These are phyloP conservation scores for Cheilosia pagana DNA, from an alignment of 2,888 invertebrate genomes.

Conservation along the genomic window DNA sequence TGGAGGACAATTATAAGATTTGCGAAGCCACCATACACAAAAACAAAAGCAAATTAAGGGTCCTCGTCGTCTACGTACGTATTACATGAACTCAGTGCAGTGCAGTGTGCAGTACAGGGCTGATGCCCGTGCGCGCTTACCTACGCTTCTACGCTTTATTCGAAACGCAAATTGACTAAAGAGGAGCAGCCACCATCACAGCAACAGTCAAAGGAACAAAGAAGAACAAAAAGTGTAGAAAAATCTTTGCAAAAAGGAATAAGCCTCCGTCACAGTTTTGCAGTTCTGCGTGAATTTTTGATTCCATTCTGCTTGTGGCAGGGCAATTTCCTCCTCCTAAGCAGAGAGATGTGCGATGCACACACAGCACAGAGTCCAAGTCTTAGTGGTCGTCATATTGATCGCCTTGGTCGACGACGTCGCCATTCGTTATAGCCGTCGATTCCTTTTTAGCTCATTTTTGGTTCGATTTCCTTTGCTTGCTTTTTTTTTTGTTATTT, in stretches of 20 bases:
- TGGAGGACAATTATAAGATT: conserved; percentile 63
- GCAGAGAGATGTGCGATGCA: conserved; percentile 17
- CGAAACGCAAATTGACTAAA: conserved; percentile 66
- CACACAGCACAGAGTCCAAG: conserved; percentile 25
- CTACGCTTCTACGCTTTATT: conserved; percentile 63
- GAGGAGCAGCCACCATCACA: conserved; percentile 32
- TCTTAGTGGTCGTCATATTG: conserved; percentile 57
- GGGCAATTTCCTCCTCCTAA: conserved; percentile 68
- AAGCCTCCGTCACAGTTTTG: conserved; percentile 60
- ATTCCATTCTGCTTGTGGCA: conserved; percentile 72
- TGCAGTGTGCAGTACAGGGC: too few species aligned
- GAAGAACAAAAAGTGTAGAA: not conserved
- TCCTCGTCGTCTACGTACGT: conserved; percentile 48
- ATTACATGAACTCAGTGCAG: conserved; percentile 19
- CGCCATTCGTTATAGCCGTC: conserved; percentile 71
- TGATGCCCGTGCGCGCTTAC: conserved; percentile 25
- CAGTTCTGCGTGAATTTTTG: conserved; percentile 70
- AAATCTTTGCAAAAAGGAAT: conserved; percentile 25
- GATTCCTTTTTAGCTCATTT: conserved; percentile 68
- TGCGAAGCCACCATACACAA: conserved; percentile 29
- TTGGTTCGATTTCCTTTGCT: conserved; percentile 60
- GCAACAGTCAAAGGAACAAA: conserved; percentile 1
- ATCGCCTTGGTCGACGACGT: conserved; percentile 63
- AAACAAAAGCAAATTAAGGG: conserved; percentile 61
- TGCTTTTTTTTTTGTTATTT: not conserved